Base-by-base conservation (phyloP, 2,797 vertebrate genomes). In the Nyctalus aviator region DNA sequence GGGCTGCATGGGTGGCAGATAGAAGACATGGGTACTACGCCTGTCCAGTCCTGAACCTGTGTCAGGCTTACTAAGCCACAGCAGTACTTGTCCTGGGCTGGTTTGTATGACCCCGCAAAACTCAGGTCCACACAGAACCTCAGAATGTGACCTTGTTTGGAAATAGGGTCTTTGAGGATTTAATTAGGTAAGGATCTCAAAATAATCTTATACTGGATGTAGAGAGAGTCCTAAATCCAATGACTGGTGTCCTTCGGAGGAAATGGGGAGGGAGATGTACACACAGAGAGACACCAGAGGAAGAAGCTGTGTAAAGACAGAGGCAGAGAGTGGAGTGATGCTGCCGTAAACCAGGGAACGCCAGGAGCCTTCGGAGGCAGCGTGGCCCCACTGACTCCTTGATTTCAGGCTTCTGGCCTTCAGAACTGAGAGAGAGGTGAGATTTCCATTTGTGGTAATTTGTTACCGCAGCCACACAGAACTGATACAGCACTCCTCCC, bases 341-440 rank as follows among this genome's bases (percentile, higher is more conserved):
- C 25, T 55, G 12, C 23, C 32, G 0, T 8, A 30, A 85, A 23
- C 32, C 25, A 32, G 27, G 13, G 59, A 5, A 30, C 13, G 0
- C 53, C 57, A 27, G 57, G 72, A 81, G 32, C 44, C 50, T 64
- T n/a, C 1, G 2, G 44, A 27, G 13, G 59, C 23, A 3, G 10
- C 3, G 0, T 9, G 4, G 57, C 21, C 50, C 55, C 25, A 6
- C n/a, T 6, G 7, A 1, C 84, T 8, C 46, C 35, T 59, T 57
- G 62, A n/a, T 21, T n/a, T 69, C 59, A 62, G 84, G 30, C 59
- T 59, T 91, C 77, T 41, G 62, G 55, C 62, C 50, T 59, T 37
- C 37, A 23, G 57, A 78, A 35, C 37, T 27, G 3, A 23, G 14
- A 64, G 35, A 21, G 11, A 48, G 13, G 5, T 76, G 73, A n/a